Evolutionary conservation across 2,888 invertebrate genomes (phyloP).

Genomic region (Caenorhabditis imperialis): DNA sequence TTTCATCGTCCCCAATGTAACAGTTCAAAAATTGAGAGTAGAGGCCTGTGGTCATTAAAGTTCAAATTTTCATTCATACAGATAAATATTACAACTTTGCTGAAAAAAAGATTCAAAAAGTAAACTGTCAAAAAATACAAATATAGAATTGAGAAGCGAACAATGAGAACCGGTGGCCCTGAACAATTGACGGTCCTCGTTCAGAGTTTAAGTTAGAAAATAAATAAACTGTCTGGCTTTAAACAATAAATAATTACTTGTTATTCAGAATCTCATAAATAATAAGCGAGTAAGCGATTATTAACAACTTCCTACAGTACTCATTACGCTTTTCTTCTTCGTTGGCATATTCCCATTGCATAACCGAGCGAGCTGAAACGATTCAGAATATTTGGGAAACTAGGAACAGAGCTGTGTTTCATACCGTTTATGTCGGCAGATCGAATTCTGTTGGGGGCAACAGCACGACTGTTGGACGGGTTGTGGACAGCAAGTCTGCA

Average conservation of each 20-base stretch:
- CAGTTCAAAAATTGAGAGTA: too few relatives aligned
- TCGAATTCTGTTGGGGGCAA: constrained; percentile 26
- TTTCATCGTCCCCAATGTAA: too few relatives aligned
- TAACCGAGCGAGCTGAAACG: constrained; percentile 48
- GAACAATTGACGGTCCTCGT: constrained; percentile 46
- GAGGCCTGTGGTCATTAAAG: too few relatives aligned
- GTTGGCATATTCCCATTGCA: constrained; percentile 47
- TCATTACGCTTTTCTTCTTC: constrained; percentile 31
- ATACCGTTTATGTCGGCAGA: constrained; percentile 51
- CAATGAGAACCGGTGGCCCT: constrained; percentile 44
- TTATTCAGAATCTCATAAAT: too few relatives aligned
- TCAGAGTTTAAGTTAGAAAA: constrained; percentile 33
- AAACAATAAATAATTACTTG: too few relatives aligned
- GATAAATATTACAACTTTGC: too few relatives aligned
- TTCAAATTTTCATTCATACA: not conserved
- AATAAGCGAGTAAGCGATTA: constrained; percentile 29
- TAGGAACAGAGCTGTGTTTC: too few relatives aligned
- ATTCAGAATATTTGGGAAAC: not conserved
- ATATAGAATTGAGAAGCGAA: constrained; percentile 23
- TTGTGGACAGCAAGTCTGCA: constrained; percentile 53
- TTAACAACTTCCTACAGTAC: constrained; percentile 38
- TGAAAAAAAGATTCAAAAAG: too few relatives aligned
- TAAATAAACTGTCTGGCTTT: not conserved
- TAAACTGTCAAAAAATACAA: constrained; percentile 7
- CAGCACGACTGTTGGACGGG: constrained; percentile 44